These are phyloP conservation scores for Cantharis rustica DNA, from an alignment of 2,888 invertebrate genomes.

Conservation along the genomic window DNA sequence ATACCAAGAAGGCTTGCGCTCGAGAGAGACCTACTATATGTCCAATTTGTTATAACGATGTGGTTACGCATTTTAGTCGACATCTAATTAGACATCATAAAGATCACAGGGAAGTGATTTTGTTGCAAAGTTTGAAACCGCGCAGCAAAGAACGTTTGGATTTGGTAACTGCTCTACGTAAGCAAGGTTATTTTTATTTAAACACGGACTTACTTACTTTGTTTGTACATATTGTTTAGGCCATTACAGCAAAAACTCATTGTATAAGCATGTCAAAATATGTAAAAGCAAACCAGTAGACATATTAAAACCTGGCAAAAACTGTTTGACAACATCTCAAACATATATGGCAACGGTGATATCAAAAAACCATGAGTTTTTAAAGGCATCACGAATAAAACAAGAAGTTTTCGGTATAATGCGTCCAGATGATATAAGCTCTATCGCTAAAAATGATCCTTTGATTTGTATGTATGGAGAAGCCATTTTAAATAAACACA, in stretches of 20 bases:
- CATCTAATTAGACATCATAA: slow-evolving; percentile 6
- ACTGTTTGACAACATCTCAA: slow-evolving; percentile 12
- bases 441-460: slow-evolving; percentile 23
- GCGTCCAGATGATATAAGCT: slow-evolving; percentile 25
- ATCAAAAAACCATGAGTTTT: slow-evolving; percentile 9
- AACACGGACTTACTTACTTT: background rate
- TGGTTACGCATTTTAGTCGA: background rate
- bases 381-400: slow-evolving; percentile 18
- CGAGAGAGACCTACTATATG: background rate
- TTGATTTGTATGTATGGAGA: slow-evolving; percentile 31
- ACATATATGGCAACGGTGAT: slow-evolving; percentile 11
- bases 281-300: background rate
- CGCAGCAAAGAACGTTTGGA: background rate
- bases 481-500: slow-evolving; percentile 25
- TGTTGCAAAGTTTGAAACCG: background rate
- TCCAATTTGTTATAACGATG: background rate
- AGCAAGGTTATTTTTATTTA: background rate
- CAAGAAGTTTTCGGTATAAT: slow-evolving; percentile 20
- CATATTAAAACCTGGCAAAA: background rate
- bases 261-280: background rate
- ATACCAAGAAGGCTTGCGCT: background rate
- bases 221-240: background rate
- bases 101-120: slow-evolving; percentile 12
- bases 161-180: background rate
- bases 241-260: background rate